phyloP scores from a whole-genome alignment of 2,797 vertebrate species.

The Aldrovandia affinis region DNA sequence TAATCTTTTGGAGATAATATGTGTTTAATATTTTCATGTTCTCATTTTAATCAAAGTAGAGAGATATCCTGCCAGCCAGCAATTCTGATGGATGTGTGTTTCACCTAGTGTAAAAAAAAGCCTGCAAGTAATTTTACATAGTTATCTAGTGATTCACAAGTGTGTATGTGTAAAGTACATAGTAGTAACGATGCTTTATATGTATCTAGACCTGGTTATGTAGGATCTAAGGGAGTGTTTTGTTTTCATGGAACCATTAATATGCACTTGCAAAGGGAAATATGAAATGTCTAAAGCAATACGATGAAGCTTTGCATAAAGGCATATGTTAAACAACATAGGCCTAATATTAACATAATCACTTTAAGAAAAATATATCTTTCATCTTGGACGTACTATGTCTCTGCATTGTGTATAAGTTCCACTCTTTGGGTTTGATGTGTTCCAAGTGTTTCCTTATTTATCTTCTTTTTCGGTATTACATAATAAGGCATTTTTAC shows the following conservation, averaged over 20 bases:
- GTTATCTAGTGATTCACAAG: background rate
- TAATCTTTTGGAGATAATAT: too few species aligned
- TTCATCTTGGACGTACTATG: conserved; percentile 1
- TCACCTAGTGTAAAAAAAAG: background rate
- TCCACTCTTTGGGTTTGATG: background rate
- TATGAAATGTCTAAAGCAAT: too few species aligned
- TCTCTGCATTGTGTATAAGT: conserved; percentile 9
- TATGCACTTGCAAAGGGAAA: background rate
- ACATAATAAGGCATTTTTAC: background rate
- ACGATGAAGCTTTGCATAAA: background rate
- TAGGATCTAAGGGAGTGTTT: background rate
- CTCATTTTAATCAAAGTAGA: background rate
- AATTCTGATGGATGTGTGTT: background rate
- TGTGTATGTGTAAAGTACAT: background rate
- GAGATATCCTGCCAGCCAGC: background rate
- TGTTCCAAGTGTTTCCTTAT: background rate
- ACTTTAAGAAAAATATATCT: background rate
- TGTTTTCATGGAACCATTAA: background rate
- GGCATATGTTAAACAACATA: background rate
- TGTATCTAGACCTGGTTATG: background rate
- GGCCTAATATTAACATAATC: background rate
- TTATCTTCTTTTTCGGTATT: background rate
- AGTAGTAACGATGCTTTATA: background rate
- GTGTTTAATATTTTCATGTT: background rate
- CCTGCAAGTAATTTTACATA: background rate